A percentile compares a stretch with the other conserved stretches of the same genome.
phyloP scores from a whole-genome alignment of 2,797 vertebrate genomes.

The Lycodopsis pacificus region DNA sequence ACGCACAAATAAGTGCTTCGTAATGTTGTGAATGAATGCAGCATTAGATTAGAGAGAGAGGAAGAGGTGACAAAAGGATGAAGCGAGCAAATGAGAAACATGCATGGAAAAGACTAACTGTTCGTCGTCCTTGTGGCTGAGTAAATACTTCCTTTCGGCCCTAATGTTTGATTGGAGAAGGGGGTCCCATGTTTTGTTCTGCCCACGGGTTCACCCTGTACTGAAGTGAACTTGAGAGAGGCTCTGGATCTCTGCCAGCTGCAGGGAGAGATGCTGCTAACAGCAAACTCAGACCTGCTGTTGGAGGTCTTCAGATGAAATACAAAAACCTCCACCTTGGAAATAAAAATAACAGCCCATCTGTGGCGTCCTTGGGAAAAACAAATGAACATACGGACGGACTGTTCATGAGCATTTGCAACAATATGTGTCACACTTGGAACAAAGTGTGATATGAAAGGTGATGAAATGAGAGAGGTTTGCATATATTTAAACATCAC shows the following conservation, averaged over 20 bases:
- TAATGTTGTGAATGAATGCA: neutral
- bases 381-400: conserved; percentile 17
- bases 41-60: neutral
- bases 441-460: neutral
- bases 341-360: conserved; percentile 13
- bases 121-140: neutral
- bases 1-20: neutral
- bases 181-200: neutral
- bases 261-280: conserved; percentile 17
- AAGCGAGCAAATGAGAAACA: neutral
- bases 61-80: neutral
- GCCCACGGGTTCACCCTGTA: conserved; percentile 20
- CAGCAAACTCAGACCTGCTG: conserved; percentile 35
- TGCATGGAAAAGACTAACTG: too few species aligned
- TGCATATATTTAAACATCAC: neutral
- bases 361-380: conserved; percentile 32
- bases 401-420: conserved; percentile 5
- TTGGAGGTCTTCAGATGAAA: conserved; percentile 24
- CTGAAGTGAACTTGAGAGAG: conserved; percentile 35
- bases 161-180: neutral
- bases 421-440: neutral
- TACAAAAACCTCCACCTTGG: conserved; percentile 26
- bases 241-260: conserved; percentile 48
- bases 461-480: neutral
- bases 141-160: neutral